phyloP scores from a whole-genome alignment of 2,888 invertebrate genomes.

The Trichogramma evanescens region DNA sequence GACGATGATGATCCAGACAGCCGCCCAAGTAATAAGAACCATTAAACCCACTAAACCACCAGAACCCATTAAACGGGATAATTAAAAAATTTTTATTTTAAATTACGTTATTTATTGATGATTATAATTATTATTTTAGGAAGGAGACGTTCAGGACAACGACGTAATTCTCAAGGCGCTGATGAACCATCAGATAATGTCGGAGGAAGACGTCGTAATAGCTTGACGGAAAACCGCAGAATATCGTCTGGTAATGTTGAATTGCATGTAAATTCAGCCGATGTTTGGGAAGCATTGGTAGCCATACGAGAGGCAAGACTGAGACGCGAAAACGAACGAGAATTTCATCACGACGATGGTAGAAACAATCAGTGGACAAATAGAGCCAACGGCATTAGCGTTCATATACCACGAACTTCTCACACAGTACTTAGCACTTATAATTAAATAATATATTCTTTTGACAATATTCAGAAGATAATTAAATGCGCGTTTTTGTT shows the following conservation, averaged over 20 bases:
- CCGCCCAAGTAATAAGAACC: not conserved
- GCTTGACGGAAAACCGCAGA: slow-evolving; percentile 32
- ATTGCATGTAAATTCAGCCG: slow-evolving; percentile 48
- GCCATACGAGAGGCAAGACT: slow-evolving; percentile 59
- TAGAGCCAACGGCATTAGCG: slow-evolving; percentile 28
- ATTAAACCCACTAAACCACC: not conserved
- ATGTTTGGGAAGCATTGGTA: slow-evolving; percentile 64
- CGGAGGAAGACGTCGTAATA: slow-evolving; percentile 28
- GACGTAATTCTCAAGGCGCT: slow-evolving; percentile 9
- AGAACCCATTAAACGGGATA: not conserved
- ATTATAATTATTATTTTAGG: not conserved
- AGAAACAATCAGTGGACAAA: slow-evolving; percentile 25
- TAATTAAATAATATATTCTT: not conserved
- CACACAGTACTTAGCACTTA: slow-evolving; percentile 31
- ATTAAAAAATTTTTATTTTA: not conserved
- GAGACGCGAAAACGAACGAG: slow-evolving; percentile 52
- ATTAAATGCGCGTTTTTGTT: not conserved
- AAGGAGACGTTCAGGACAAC: slow-evolving; percentile 8
- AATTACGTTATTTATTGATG: not conserved
- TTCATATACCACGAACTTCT: slow-evolving; percentile 34
- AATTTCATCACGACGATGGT: slow-evolving; percentile 13
- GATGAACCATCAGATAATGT: not conserved
- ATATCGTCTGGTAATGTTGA: slow-evolving; percentile 42
- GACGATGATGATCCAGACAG: slow-evolving; percentile 20
- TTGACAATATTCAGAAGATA: not conserved